phyloP scores from a whole-genome alignment of 2,888 invertebrate species.

The Eledone cirrhosa region DNA sequence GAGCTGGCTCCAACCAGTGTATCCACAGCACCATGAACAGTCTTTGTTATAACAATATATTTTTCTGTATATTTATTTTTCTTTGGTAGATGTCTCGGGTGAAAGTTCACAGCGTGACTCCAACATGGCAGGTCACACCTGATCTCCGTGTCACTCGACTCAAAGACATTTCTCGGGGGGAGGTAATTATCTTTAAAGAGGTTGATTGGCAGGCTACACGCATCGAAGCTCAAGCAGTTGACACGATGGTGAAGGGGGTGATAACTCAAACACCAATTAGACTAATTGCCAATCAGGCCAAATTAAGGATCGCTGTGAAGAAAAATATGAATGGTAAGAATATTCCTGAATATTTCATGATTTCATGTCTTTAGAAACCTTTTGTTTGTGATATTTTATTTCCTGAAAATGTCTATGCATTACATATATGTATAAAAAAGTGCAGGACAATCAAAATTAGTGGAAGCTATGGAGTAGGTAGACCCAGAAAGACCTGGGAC shows the following conservation, averaged over 20 bases:
- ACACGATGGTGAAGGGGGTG: slow-evolving; percentile 45
- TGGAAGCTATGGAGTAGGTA: too few relatives aligned
- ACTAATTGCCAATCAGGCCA: slow-evolving; percentile 90
- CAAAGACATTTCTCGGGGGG: slow-evolving; percentile 87
- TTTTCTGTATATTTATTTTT: slow-evolving; percentile 21
- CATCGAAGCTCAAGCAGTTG: slow-evolving; percentile 89
- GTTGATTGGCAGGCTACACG: slow-evolving; percentile 96
- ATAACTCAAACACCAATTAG: slow-evolving; percentile 79
- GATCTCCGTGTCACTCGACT: slow-evolving; percentile 91
- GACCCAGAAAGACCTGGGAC: too few relatives aligned
- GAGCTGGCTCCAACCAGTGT: not conserved
- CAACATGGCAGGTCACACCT: slow-evolving; percentile 81
- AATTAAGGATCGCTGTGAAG: slow-evolving; percentile 93
- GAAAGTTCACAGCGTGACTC: slow-evolving; percentile 91
- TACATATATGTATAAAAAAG: too few relatives aligned
- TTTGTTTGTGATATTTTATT: slow-evolving; percentile 10
- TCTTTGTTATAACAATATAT: not conserved
- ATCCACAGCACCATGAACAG: not conserved
- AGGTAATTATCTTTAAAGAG: slow-evolving; percentile 91
- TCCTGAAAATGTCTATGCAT: too few relatives aligned
- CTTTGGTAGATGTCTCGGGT: slow-evolving; percentile 84
- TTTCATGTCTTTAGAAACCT: not conserved
- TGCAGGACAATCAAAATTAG: too few relatives aligned
- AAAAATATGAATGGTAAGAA: slow-evolving; percentile 84
- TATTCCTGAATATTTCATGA: not conserved